A percentile compares a stretch with the other conserved stretches of the same genome.
Evolutionary conservation across 2,888 invertebrate species (phyloP).

Genomic region (Sipha maydis): DNA sequence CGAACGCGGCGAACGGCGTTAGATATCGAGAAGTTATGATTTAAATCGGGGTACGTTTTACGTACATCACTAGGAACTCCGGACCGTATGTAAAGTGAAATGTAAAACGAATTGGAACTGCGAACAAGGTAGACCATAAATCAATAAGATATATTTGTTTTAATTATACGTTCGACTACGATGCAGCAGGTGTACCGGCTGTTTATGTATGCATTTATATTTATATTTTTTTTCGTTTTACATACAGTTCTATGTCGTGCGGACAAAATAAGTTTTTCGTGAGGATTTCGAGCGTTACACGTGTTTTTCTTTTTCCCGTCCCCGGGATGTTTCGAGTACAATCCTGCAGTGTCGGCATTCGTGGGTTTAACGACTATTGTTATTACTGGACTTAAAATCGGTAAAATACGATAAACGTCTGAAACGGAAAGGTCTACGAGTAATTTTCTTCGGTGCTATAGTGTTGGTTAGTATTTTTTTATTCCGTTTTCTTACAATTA

Average conservation of each 20-base stretch:
- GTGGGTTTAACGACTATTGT: conserved; percentile 30
- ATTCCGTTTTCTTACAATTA: background rate
- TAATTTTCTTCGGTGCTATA: conserved; percentile 9
- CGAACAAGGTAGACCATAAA: background rate
- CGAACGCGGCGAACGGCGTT: background rate
- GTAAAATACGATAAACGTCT: conserved; percentile 45
- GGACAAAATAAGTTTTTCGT: background rate
- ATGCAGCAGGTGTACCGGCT: background rate
- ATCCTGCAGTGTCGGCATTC: conserved; percentile 34
- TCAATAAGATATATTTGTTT: background rate
- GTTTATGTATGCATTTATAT: too few species aligned
- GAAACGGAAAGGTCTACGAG: conserved; percentile 13
- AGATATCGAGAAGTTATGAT: background rate
- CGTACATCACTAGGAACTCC: background rate
- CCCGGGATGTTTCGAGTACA: background rate
- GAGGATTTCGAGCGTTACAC: background rate
- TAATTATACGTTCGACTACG: background rate
- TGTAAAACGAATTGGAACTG: background rate
- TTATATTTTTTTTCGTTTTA: background rate
- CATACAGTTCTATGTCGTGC: too few species aligned
- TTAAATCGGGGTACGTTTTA: background rate
- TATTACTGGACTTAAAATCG: conserved; percentile 7
- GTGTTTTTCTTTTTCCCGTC: background rate
- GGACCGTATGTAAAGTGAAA: background rate
- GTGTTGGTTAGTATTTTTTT: background rate